phyloP scores from a whole-genome alignment of 2,113 vertebrate genomes.

The Siniperca chuatsi region DNA sequence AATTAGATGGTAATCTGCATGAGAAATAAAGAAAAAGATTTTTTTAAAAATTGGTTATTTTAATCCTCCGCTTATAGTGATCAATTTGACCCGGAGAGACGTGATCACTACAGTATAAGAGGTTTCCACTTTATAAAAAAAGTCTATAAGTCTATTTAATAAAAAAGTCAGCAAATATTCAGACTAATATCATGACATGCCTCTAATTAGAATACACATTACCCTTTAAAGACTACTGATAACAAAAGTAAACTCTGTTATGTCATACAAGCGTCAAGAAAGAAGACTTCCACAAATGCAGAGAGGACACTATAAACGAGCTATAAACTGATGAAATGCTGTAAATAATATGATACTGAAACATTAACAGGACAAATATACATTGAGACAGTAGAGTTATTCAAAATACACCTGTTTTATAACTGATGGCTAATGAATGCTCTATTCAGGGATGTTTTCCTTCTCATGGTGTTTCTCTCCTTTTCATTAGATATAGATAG shows the following conservation, averaged over 20 bases:
- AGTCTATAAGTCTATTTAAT: background rate
- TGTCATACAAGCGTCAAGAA: background rate
- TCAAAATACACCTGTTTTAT: too few species aligned
- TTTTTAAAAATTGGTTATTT: too few species aligned
- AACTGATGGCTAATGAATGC: too few species aligned
- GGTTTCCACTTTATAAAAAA: background rate
- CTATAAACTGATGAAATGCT: background rate
- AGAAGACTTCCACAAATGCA: background rate
- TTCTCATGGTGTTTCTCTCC: background rate
- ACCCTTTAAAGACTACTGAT: background rate
- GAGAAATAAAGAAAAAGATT: too few species aligned
- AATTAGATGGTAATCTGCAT: too few species aligned
- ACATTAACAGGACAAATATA: background rate
- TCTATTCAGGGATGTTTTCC: background rate
- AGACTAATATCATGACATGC: too few species aligned
- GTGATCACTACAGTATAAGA: too few species aligned
- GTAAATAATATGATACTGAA: background rate
- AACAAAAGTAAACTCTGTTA: background rate
- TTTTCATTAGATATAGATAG: too few species aligned
- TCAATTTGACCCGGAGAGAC: too few species aligned
- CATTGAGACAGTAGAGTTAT: too few species aligned
- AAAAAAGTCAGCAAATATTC: too few species aligned
- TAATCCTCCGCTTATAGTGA: too few species aligned
- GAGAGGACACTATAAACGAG: background rate
- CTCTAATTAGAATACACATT: background rate